Evolutionary conservation across 2,113 vertebrate genomes (phyloP).

Genomic region (Peucedramus taeniatus): DNA sequence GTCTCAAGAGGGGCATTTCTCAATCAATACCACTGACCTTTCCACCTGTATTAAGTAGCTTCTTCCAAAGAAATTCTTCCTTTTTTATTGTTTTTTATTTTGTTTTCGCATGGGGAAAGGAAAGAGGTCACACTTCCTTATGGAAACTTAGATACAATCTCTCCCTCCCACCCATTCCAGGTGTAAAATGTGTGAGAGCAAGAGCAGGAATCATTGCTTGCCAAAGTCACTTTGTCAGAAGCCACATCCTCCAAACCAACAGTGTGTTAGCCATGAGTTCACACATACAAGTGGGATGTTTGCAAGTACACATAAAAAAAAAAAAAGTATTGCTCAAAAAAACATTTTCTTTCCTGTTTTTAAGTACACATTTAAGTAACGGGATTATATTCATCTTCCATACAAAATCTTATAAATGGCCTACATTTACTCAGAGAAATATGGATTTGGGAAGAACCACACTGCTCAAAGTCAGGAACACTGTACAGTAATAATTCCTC

Average conservation of each 20-base stretch:
- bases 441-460: not conserved
- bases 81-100: not conserved
- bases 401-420: not conserved
- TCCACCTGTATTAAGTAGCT: not conserved
- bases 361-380: not conserved
- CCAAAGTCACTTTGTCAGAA: not conserved
- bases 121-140: not conserved
- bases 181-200: not conserved
- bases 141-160: not conserved
- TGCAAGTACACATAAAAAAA: not conserved
- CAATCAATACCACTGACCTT: constrained; percentile 2
- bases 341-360: not conserved
- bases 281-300: not conserved
- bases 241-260: accelerated
- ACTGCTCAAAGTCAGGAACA: accelerated
- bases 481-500: not conserved
- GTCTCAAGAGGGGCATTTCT: not conserved
- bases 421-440: not conserved
- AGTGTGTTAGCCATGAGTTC: not conserved
- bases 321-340: not conserved
- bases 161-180: not conserved
- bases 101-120: not conserved
- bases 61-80: not conserved
- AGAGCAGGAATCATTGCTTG: not conserved
- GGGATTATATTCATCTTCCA: not conserved